Conservation (phyloP, 2,797 vertebrate genomes). For the Sebastes cheni region DNA sequence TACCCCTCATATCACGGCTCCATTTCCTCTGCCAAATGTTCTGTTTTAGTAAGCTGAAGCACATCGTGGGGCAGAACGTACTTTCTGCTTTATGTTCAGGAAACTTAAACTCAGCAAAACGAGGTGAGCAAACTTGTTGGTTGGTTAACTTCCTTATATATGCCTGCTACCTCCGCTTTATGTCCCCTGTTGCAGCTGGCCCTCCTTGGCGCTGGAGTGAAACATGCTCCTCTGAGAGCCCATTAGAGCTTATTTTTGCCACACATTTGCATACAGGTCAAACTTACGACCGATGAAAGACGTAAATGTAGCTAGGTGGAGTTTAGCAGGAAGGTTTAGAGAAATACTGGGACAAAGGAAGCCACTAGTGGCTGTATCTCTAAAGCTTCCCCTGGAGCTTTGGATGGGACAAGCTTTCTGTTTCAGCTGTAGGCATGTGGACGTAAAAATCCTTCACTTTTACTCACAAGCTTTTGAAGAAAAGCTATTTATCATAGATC, state of each 20-base stretch:
- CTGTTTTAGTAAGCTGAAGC: not conserved
- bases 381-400: not conserved
- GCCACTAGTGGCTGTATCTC: not conserved
- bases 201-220: constrained; percentile 5
- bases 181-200: constrained; percentile 15
- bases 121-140: not conserved
- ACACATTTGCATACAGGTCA: constrained; percentile 71
- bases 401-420: not conserved
- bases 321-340: not conserved
- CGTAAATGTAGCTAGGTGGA: constrained; percentile 14
- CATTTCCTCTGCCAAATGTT: constrained; percentile 16
- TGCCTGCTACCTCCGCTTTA: not conserved
- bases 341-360: constrained; percentile 32
- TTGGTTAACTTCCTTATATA: not conserved
- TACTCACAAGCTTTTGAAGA: not conserved
- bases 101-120: constrained; percentile 16
- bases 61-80: not conserved
- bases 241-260: constrained; percentile 56
- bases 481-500: not conserved
- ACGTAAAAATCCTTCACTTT: not conserved
- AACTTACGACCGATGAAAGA: constrained; percentile 33
- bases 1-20: not conserved
- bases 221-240: constrained; percentile 57
- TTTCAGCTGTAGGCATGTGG: not conserved
- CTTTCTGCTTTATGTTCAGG: not conserved